A percentile compares a stretch with the other conserved stretches of the same genome.
Evolutionary conservation across 1,140 invertebrate species (phyloP).

Genomic region (Arion vulgaris): DNA sequence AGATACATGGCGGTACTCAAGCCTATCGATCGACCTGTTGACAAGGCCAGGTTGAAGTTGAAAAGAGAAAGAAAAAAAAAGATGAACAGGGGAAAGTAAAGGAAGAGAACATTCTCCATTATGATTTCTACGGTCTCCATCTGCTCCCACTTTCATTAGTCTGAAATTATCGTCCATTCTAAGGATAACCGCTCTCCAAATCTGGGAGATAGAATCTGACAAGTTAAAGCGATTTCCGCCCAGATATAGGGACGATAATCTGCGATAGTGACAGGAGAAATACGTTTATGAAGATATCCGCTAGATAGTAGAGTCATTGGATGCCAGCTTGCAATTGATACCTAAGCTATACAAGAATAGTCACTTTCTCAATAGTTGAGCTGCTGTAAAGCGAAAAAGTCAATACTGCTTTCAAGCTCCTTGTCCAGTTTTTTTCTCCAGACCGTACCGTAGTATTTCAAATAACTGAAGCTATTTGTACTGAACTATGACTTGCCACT

Average conservation of each 20-base stretch:
- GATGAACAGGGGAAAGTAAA: too few relatives aligned
- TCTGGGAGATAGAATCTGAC: neutral
- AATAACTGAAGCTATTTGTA: neutral
- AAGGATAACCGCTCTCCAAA: neutral
- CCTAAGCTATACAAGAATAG: neutral
- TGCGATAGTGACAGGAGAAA: neutral
- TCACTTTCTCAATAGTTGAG: neutral
- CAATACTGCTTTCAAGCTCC: neutral
- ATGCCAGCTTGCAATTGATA: neutral
- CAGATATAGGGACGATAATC: conserved; percentile 14
- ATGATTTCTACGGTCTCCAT: too few relatives aligned
- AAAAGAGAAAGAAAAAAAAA: too few relatives aligned
- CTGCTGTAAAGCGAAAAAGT: too few relatives aligned
- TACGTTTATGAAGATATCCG: neutral
- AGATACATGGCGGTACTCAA: too few relatives aligned
- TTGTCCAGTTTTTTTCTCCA: neutral
- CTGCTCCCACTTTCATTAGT: too few relatives aligned
- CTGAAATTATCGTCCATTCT: neutral
- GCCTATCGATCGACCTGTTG: too few relatives aligned
- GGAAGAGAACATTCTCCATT: too few relatives aligned
- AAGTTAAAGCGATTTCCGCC: conserved; percentile 3
- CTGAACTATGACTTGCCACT: too few relatives aligned
- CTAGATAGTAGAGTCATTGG: neutral
- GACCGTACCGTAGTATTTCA: neutral
- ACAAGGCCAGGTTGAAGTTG: too few relatives aligned